Conservation (phyloP, 2,797 vertebrate genomes). For the Dendrocincla tyrannina region DNA sequence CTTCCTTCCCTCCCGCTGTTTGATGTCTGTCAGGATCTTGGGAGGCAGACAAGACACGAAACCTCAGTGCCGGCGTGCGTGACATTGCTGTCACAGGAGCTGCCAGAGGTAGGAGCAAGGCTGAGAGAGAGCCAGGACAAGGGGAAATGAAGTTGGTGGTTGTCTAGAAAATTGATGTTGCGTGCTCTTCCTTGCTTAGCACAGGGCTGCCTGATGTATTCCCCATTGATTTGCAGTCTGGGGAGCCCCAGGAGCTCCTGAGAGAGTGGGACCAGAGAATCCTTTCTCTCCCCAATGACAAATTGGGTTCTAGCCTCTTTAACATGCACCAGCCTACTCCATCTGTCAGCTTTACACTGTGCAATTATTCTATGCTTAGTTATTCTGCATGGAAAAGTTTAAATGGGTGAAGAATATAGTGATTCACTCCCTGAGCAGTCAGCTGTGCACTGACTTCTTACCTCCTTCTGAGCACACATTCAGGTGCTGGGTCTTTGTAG, state of each 20-base stretch:
- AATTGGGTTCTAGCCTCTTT: neutral
- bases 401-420: neutral
- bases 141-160: neutral
- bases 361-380: neutral
- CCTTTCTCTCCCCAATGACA: neutral
- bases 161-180: neutral
- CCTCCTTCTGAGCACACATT: neutral
- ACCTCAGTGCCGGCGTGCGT: rapidly evolving
- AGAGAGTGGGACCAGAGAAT: neutral
- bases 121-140: neutral
- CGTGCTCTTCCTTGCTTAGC: neutral
- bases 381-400: neutral
- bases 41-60: neutral
- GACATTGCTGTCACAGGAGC: neutral
- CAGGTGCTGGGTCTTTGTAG: neutral
- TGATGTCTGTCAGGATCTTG: neutral
- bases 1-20: neutral
- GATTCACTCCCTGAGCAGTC: neutral
- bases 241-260: neutral
- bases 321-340: neutral
- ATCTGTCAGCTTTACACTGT: neutral
- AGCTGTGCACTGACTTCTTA: neutral
- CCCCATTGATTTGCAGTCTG: neutral
- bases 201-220: neutral
- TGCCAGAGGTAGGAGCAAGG: neutral